Evolutionary conservation across 2,797 vertebrate genomes (phyloP), one percentile per base, ranked within the genome.

Genomic region (Schizothorax lantsangensis): DNA sequence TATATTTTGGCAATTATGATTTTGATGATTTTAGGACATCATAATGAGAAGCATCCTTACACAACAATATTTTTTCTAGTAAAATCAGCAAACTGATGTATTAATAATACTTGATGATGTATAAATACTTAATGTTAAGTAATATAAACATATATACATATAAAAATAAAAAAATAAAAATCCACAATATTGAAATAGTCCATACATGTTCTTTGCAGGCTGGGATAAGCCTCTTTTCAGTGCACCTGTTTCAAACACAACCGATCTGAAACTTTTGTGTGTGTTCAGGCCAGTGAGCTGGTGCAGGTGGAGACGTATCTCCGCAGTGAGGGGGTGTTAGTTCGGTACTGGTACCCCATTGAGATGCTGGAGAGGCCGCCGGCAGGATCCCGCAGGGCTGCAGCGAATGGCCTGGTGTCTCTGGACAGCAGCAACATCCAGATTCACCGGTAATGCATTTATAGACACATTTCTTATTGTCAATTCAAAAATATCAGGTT

Each of bases 291-390:
- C 49, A 99, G 99, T 88, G 98, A 99, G 33, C 91, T 99, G 88
- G 98, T 99, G 0, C 98, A 99, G 92, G 98, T 99, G 21, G 98
- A 99, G 94, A 99, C 98, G 0, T 99, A 99, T 78, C 94, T 99
- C 68, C 94, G 98, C 43, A 99, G 98, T 77, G 98, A 99, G 91
- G 98, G 98, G 0, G 98, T 99, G n/a, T 93, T 99, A 87, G 98
- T 99, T 12, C 95, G 98, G 64, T 99, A 99, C 93, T 99, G 98
- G 98, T 99, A 99, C 68, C 98, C 98, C 12, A 99, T 99, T 49
- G 98, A 99, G 91, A 99, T 99, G 97, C 90, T 99, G 72, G 98
- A 99, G 90, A 96, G 98, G 30, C 98, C 98, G 0, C 98, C 97
- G 1, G 96, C 97, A 6, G 98, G 98, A 14, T 98, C 98, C 81